Percentiles rank a stretch among this genome's conserved stretches.
Conservation (phyloP, 1,140 invertebrate species). For the Yoshiicerus persimilis region DNA sequence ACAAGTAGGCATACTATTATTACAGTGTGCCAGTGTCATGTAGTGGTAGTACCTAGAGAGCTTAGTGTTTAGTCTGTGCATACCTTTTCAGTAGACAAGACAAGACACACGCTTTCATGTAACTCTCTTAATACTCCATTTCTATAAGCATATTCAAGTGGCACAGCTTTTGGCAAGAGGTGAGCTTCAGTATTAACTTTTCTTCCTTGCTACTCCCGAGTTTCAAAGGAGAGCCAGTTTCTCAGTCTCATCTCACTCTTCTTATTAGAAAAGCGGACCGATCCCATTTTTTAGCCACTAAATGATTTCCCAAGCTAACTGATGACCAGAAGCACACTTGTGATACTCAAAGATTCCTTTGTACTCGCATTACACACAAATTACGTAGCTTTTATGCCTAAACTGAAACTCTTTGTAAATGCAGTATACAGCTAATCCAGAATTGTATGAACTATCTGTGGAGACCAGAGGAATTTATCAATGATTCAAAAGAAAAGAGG, state of each 20-base stretch:
- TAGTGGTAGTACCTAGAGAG: background rate
- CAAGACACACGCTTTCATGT: background rate
- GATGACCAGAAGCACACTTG: background rate
- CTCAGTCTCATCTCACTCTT: background rate
- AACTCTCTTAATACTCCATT: background rate
- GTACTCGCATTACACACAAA: background rate
- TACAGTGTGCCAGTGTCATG: background rate
- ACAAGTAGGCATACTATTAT: too few relatives aligned
- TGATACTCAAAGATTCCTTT: background rate
- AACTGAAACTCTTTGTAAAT: background rate
- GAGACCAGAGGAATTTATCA: background rate
- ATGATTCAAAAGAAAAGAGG: background rate
- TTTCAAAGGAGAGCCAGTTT: background rate
- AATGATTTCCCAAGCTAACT: background rate
- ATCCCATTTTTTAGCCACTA: background rate
- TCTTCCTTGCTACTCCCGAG: background rate
- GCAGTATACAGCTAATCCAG: too few relatives aligned
- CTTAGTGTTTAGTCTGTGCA: background rate
- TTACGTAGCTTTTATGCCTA: background rate
- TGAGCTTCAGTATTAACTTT: background rate
- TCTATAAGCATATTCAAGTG: slow-evolving; percentile 1
- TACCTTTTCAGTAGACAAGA: background rate
- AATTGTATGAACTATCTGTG: background rate
- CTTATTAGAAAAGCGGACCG: background rate
- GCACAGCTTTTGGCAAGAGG: background rate